These are phyloP conservation scores for Muscicapa striata DNA, from an alignment of 2,797 vertebrate genomes.

Conservation along the genomic window DNA sequence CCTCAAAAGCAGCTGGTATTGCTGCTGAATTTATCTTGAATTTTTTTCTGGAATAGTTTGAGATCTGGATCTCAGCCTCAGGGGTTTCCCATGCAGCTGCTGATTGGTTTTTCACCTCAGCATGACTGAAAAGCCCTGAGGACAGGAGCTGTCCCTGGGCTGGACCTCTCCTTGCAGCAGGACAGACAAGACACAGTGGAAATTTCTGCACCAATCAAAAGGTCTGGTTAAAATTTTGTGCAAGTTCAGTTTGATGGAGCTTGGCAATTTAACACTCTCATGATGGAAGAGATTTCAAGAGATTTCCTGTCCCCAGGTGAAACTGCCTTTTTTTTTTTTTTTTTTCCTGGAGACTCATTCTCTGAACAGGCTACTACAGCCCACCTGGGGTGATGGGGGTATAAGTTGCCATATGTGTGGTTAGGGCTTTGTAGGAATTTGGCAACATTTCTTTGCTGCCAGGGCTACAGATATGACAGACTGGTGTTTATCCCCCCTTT, in stretches of 20 bases:
- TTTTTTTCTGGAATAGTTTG: background rate
- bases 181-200: accelerated
- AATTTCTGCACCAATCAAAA: background rate
- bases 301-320: background rate
- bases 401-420: background rate
- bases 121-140: background rate
- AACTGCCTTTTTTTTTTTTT: background rate
- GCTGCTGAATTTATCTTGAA: background rate
- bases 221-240: background rate
- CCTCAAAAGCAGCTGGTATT: background rate
- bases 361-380: background rate
- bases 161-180: background rate
- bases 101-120: background rate
- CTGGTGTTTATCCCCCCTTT: background rate
- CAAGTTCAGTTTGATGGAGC: background rate
- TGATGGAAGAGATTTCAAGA: background rate
- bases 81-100: background rate
- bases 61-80: background rate
- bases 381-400: accelerated
- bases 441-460: background rate
- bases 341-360: background rate
- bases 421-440: background rate
- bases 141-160: background rate
- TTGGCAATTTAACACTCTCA: background rate
- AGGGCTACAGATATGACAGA: background rate